A percentile compares a stretch with the other conserved stretches of the same genome.
These are phyloP conservation scores for Glomeris maerens DNA, from an alignment of 1,140 invertebrate species.

Conservation along the genomic window DNA sequence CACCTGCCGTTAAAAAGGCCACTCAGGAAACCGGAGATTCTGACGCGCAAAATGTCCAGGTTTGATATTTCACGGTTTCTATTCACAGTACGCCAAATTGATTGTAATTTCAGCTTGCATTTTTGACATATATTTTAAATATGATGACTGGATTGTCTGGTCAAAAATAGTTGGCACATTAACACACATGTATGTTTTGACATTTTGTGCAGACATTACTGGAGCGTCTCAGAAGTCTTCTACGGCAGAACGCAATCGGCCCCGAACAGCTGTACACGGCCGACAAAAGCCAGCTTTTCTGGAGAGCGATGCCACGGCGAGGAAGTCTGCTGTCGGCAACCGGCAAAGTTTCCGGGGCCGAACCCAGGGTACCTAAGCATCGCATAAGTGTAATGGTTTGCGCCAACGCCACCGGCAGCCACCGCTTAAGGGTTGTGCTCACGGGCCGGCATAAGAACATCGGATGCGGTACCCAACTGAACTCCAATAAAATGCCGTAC, in stretches of 20 bases:
- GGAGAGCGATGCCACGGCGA: not conserved
- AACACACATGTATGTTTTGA: too few relatives aligned
- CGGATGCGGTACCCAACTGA: not conserved
- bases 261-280: slow-evolving; percentile 1
- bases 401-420: not conserved
- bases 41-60: too few relatives aligned
- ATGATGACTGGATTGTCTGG: too few relatives aligned
- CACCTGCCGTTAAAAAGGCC: not conserved
- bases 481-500: not conserved
- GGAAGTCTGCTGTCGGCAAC: not conserved
- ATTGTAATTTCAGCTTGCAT: too few relatives aligned
- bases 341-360: not conserved
- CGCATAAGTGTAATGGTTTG: not conserved
- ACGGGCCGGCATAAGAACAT: not conserved
- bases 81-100: too few relatives aligned
- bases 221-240: not conserved
- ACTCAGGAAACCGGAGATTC: not conserved
- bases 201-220: not conserved
- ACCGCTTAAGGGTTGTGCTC: not conserved
- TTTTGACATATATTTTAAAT: too few relatives aligned
- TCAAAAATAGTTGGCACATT: too few relatives aligned
- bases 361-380: too few relatives aligned
- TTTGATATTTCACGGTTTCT: too few relatives aligned
- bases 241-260: not conserved
- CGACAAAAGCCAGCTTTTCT: not conserved